Base-by-base conservation (phyloP, 2,113 vertebrate genomes). In the Tiliqua scincoides region DNA sequence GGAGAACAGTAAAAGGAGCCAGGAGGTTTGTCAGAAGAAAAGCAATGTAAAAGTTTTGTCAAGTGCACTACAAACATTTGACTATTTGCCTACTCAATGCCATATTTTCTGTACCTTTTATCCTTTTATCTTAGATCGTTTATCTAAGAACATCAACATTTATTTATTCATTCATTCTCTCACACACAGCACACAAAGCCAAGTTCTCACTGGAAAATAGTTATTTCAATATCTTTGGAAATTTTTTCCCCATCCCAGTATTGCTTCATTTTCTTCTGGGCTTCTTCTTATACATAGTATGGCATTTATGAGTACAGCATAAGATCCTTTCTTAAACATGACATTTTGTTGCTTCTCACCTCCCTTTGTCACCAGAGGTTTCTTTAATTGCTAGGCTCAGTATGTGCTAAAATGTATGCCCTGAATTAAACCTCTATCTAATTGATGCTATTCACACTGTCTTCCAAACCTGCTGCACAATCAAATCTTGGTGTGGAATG, bases 21-120 rank as follows among this genome's bases (percentile, higher is more conserved):
- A 90, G 9, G 48, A 90, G 9, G 48, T 72, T 25, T 86, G 71
- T 37, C 65, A 35, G 54, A 85, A 89, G 61, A 75, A 91, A 88
- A 62, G 30, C 76, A 0, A 2, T 14, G 2, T 48, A 23, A 37
- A 57, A 21, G n/a, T 73, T 5, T 74, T 2, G 62, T 4, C 70
- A 20, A 8, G 30, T 1, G 17, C 81, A 65, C 27, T 79, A 35
- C 23, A 37, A 71, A 59, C 18, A 32, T 32, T 89, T 12, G 14
- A 27, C 10, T 57, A 72, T 11, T 15, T 78, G 6, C 0, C 61
- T 63, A 73, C 21, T 40, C 48, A 43, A 88, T 63, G 32, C 48
- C 67, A 14, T 23, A 40, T 80, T 32, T 54, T 54, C 20, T 4
- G 72, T 79, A 40, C 23, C 3, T 62, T 84, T 76, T 68, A 87